Conservation (phyloP, 2,888 invertebrate species). For the Drosophila nigricruria region DNA sequence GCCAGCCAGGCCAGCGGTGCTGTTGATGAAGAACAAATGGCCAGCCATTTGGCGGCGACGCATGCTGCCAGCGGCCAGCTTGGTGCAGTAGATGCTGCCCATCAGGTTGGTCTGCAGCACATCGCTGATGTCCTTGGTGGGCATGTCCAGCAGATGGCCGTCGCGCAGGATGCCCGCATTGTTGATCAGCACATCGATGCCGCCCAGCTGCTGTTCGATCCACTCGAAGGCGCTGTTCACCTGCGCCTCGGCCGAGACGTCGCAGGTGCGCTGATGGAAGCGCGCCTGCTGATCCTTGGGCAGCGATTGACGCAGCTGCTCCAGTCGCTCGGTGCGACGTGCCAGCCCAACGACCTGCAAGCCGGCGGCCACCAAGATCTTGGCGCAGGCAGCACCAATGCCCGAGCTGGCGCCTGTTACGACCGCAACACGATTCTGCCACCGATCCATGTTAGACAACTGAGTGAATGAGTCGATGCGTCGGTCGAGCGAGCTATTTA, state of each 20-base stretch:
- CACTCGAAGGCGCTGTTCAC: constrained; percentile 86
- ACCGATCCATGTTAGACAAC: constrained; percentile 76
- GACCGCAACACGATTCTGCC: constrained; percentile 87
- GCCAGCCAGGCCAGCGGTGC: constrained; percentile 77
- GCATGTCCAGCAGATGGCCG: constrained; percentile 79
- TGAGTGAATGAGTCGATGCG: constrained; percentile 3
- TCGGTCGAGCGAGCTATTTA: constrained; percentile 18
- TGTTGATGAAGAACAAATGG: constrained; percentile 81
- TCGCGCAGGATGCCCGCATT: constrained; percentile 86
- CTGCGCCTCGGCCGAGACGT: constrained; percentile 86
- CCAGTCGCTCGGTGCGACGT: constrained; percentile 75
- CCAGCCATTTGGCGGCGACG: constrained; percentile 80
- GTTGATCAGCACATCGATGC: constrained; percentile 87
- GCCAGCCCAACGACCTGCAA: constrained; percentile 87
- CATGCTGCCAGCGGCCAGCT: constrained; percentile 86
- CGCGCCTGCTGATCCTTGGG: constrained; percentile 61
- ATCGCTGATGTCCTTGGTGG: constrained; percentile 70
- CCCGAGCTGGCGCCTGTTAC: constrained; percentile 89
- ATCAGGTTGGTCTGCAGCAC: constrained; percentile 86
- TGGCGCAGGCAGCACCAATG: constrained; percentile 86
- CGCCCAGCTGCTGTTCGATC: constrained; percentile 86
- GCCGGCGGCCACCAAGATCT: constrained; percentile 86
- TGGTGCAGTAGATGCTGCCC: constrained; percentile 86
- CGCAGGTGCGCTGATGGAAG: constrained; percentile 82
- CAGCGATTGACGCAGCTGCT: constrained; percentile 63